These are phyloP conservation scores for Cecidostiba fungosa DNA, from an alignment of 2,888 invertebrate species.

Conservation along the genomic window DNA sequence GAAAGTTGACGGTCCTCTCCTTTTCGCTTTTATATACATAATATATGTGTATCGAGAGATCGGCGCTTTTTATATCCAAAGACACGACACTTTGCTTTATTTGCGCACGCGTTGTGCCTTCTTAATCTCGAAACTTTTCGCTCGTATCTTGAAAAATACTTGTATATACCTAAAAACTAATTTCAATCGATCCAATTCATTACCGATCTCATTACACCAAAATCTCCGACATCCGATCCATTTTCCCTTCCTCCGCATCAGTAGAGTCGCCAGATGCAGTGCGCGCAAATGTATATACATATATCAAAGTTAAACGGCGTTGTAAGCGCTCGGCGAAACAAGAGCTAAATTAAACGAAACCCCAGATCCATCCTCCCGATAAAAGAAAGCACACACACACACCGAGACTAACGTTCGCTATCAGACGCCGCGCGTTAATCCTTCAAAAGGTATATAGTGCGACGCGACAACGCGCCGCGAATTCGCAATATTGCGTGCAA, in stretches of 20 bases:
- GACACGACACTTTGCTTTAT: neutral
- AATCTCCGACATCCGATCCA: neutral
- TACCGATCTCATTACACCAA: neutral
- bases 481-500: conserved; percentile 58
- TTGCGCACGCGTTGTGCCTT: neutral
- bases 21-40: no score
- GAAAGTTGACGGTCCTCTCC: neutral
- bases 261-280: neutral
- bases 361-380: conserved; percentile 17
- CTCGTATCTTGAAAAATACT: neutral
- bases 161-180: neutral
- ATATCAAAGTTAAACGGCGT: conserved; percentile 45
- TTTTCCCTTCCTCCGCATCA: neutral
- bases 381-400: neutral
- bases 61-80: neutral
- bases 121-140: neutral
- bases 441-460: conserved; percentile 35
- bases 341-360: conserved; percentile 58
- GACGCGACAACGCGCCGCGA: conserved; percentile 21
- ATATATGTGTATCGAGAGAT: neutral
- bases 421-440: conserved; percentile 13
- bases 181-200: neutral
- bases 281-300: conserved; percentile 25
- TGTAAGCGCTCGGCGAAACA: conserved; percentile 47
- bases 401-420: neutral